Conservation (phyloP, 2,113 vertebrate species). For the Paradoxurus hermaphroditus region DNA sequence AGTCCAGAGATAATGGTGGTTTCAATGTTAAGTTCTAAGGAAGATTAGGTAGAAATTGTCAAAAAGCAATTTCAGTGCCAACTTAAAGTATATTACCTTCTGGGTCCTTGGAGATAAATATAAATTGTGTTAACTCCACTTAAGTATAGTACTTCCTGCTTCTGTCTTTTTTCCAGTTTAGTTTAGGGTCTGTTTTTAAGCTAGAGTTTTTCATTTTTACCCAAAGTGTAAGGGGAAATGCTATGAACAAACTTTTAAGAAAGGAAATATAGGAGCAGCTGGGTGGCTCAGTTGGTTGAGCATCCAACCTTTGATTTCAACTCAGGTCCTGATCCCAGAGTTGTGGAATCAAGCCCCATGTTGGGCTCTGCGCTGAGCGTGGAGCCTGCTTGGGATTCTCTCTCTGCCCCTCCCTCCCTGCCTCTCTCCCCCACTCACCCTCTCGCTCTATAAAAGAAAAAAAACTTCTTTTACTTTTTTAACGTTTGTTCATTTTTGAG, state of each 20-base stretch:
- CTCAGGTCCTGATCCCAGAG: too few relatives aligned
- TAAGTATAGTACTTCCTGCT: background rate
- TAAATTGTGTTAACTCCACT: background rate
- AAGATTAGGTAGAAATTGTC: slow-evolving; percentile 16
- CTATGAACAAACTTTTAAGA: background rate
- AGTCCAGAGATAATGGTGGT: background rate
- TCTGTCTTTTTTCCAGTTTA: background rate
- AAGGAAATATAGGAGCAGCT: background rate
- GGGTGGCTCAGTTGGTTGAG: too few relatives aligned
- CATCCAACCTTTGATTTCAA: too few relatives aligned
- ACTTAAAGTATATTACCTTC: slow-evolving; percentile 10
- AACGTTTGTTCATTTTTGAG: too few relatives aligned
- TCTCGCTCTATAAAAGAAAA: too few relatives aligned
- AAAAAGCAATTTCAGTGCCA: background rate
- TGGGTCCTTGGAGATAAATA: slow-evolving; percentile 13
- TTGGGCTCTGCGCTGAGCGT: too few relatives aligned
- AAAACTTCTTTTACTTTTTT: too few relatives aligned
- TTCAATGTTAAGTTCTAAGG: background rate
- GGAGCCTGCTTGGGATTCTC: too few relatives aligned
- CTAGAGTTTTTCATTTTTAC: background rate
- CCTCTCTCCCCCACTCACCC: too few relatives aligned
- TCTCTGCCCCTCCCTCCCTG: too few relatives aligned
- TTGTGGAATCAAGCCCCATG: too few relatives aligned
- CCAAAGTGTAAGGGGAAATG: background rate
- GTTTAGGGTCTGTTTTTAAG: background rate